These are phyloP conservation scores for Pipra filicauda DNA, from an alignment of 2,113 vertebrate genomes.

Conservation along the genomic window DNA sequence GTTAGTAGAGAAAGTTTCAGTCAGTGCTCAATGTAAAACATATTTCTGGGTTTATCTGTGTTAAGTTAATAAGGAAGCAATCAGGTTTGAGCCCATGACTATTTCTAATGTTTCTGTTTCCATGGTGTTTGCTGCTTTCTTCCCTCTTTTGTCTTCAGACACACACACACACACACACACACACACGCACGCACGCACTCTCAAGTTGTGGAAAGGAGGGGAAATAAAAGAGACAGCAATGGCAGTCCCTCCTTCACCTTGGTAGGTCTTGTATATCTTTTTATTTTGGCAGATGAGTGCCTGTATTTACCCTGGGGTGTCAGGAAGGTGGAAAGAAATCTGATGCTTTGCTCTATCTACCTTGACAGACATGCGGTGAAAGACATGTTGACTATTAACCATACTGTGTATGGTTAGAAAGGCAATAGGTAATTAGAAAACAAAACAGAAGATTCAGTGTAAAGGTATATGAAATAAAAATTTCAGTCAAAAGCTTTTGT, in stretches of 20 bases:
- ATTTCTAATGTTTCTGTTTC: background rate
- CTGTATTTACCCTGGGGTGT: background rate
- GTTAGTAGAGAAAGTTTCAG: background rate
- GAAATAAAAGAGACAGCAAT: background rate
- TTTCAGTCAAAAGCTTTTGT: background rate
- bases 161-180: too few relatives aligned
- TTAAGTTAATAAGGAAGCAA: background rate
- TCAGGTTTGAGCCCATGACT: background rate
- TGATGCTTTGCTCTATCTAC: background rate
- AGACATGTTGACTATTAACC: background rate
- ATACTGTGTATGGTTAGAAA: background rate
- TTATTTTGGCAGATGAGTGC: background rate
- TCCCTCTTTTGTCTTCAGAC: background rate
- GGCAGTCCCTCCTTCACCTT: background rate
- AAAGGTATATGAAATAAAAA: background rate
- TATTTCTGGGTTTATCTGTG: background rate
- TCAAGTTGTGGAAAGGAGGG: background rate
- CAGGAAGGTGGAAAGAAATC: background rate
- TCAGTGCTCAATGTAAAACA: background rate
- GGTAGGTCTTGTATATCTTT: background rate
- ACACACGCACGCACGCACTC: background rate
- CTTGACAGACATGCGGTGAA: background rate
- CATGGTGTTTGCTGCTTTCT: background rate
- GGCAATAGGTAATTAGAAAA: background rate
- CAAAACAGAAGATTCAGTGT: background rate